Evolutionary conservation across 2,797 vertebrate species (phyloP).

Genomic region (Coluber constrictor): DNA sequence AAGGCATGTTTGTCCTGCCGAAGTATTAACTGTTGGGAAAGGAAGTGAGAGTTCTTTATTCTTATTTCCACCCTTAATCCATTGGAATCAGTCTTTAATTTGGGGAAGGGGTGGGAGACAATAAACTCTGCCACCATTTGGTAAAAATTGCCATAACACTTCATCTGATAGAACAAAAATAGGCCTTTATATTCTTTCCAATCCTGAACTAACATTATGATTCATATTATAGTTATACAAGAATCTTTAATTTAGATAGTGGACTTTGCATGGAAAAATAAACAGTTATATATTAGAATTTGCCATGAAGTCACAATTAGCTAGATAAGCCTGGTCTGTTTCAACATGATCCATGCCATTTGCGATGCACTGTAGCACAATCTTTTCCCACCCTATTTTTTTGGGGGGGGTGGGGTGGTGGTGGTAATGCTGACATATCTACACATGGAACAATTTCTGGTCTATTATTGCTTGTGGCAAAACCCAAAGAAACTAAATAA

Average conservation of each 20-base stretch:
- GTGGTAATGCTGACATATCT: not conserved
- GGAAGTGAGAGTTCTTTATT: not conserved
- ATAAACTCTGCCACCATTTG: not conserved
- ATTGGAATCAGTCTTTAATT: not conserved
- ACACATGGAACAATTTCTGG: not conserved
- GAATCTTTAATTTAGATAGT: not conserved
- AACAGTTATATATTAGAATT: not conserved
- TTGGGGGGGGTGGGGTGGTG: rapidly evolving
- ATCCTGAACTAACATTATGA: not conserved
- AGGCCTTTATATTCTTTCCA: not conserved
- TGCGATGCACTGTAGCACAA: not conserved
- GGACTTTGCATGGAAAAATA: not conserved
- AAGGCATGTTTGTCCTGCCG: not conserved
- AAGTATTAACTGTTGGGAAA: not conserved
- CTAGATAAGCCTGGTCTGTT: not conserved
- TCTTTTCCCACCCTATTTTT: not conserved
- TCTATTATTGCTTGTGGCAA: not conserved
- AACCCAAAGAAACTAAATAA: not conserved
- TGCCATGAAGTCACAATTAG: not conserved
- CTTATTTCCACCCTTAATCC: not conserved
- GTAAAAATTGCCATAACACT: not conserved
- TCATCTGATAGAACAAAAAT: not conserved
- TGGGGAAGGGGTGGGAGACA: not conserved
- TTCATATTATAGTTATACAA: not conserved
- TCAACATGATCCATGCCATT: not conserved